These are phyloP conservation scores for Diplodus puntazzo DNA, from an alignment of 2,797 vertebrate genomes.

Conservation along the genomic window DNA sequence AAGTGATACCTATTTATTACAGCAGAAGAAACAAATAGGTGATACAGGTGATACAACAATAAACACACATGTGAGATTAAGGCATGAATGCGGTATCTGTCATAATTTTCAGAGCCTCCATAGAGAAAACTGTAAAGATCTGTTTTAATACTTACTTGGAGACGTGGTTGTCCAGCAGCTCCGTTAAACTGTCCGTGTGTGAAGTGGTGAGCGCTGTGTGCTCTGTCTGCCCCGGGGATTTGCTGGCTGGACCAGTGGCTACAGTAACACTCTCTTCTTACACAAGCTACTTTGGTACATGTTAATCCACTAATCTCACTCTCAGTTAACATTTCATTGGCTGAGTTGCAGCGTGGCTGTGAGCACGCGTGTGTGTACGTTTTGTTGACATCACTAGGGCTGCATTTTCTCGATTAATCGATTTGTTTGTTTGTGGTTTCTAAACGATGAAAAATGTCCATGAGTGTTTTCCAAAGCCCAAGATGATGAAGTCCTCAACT, in stretches of 20 bases:
- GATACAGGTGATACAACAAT: background rate
- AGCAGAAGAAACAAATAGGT: background rate
- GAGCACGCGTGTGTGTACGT: slow-evolving; percentile 1
- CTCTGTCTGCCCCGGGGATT: slow-evolving; percentile 58
- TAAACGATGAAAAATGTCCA: no score
- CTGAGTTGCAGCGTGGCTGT: slow-evolving; percentile 51
- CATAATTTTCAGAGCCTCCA: background rate
- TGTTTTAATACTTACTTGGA: slow-evolving; percentile 55
- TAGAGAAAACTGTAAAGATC: background rate
- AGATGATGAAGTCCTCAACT: no score
- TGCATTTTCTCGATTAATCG: no score
- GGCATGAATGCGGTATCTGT: background rate
- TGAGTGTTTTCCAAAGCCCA: no score
- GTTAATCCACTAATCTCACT: slow-evolving; percentile 84
- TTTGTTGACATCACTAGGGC: no score
- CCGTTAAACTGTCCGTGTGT: slow-evolving; percentile 10
- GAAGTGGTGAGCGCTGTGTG: slow-evolving; percentile 1
- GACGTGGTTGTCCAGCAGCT: slow-evolving; percentile 4
- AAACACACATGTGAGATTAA: background rate
- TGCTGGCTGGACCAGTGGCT: slow-evolving; percentile 65
- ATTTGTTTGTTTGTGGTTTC: no score
- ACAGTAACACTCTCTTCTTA: slow-evolving; percentile 63
- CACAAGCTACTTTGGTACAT: slow-evolving; percentile 79
- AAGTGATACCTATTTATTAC: background rate
- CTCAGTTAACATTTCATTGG: slow-evolving; percentile 76